A percentile compares a stretch with the other conserved stretches of the same genome.
phyloP scores from a whole-genome alignment of 2,888 invertebrate genomes.

The Drosophila differens region DNA sequence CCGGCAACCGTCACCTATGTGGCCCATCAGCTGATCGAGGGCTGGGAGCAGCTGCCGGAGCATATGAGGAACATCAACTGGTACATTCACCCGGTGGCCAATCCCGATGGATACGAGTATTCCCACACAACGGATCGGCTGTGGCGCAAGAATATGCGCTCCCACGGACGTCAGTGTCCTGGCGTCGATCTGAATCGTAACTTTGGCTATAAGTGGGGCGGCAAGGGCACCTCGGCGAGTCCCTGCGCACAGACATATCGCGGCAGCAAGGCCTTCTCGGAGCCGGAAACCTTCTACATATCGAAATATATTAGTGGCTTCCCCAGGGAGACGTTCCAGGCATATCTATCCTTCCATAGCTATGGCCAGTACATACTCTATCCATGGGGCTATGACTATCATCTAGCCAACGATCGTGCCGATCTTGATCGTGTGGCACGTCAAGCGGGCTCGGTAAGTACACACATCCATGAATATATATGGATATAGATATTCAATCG shows the following conservation, averaged over 20 bases:
- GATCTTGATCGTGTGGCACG: slow-evolving; percentile 90
- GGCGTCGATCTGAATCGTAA: slow-evolving; percentile 95
- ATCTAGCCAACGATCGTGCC: slow-evolving; percentile 89
- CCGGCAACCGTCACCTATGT: slow-evolving; percentile 92
- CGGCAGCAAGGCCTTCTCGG: slow-evolving; percentile 92
- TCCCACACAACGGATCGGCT: slow-evolving; percentile 92
- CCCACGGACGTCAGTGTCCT: slow-evolving; percentile 88
- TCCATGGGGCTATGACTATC: slow-evolving; percentile 94
- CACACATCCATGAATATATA: neutral
- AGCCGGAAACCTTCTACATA: slow-evolving; percentile 92
- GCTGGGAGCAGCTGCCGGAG: slow-evolving; percentile 88
- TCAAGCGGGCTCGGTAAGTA: slow-evolving; percentile 88
- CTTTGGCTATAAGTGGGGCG: slow-evolving; percentile 95
- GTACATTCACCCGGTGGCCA: slow-evolving; percentile 91
- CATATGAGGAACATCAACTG: slow-evolving; percentile 93
- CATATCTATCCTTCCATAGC: slow-evolving; percentile 92
- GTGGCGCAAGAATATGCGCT: slow-evolving; percentile 91
- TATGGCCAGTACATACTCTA: slow-evolving; percentile 94
- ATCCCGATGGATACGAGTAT: slow-evolving; percentile 96
- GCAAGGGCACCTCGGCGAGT: slow-evolving; percentile 92
- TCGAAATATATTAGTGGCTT: slow-evolving; percentile 86
- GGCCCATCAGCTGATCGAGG: slow-evolving; percentile 89
- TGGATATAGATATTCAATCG: neutral
- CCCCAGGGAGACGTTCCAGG: slow-evolving; percentile 87
- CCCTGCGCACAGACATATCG: slow-evolving; percentile 93